Conservation (phyloP, 2,888 invertebrate species). For the Aelia acuminata region DNA sequence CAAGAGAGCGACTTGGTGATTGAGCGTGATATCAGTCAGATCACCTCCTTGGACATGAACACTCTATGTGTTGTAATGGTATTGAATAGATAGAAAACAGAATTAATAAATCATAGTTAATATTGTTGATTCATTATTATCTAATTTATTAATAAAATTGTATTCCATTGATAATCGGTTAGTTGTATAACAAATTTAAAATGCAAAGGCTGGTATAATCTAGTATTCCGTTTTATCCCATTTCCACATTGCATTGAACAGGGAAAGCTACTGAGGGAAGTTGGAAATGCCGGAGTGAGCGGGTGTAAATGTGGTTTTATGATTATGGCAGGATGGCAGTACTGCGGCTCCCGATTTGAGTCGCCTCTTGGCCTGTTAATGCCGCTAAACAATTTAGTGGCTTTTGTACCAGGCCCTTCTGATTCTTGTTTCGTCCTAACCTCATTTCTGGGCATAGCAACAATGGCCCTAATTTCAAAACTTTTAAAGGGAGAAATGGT, state of each 20-base stretch:
- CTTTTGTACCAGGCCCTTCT: neutral
- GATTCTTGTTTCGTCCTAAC: neutral
- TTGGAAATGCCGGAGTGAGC: neutral
- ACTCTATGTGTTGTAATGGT: too few relatives aligned
- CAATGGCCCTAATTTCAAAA: neutral
- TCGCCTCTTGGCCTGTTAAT: neutral
- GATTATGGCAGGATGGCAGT: neutral
- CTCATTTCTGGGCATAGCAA: neutral
- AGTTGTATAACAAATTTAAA: too few relatives aligned
- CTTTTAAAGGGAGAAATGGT: too few relatives aligned
- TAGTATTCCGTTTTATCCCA: neutral
- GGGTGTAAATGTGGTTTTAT: slow-evolving; percentile 29
- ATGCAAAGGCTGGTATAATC: neutral
- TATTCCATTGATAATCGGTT: too few relatives aligned
- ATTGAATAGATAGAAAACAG: too few relatives aligned
- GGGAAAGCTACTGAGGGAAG: neutral
- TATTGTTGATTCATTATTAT: too few relatives aligned
- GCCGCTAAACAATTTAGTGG: slow-evolving; percentile 19
- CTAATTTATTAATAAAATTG: too few relatives aligned
- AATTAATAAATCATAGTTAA: too few relatives aligned
- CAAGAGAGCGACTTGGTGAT: too few relatives aligned
- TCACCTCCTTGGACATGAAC: too few relatives aligned
- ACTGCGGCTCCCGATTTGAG: neutral
- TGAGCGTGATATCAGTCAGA: too few relatives aligned
- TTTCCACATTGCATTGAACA: neutral